Evolutionary conservation across 1,140 invertebrate species (phyloP).

Genomic region (Meloidogyne hapla): DNA sequence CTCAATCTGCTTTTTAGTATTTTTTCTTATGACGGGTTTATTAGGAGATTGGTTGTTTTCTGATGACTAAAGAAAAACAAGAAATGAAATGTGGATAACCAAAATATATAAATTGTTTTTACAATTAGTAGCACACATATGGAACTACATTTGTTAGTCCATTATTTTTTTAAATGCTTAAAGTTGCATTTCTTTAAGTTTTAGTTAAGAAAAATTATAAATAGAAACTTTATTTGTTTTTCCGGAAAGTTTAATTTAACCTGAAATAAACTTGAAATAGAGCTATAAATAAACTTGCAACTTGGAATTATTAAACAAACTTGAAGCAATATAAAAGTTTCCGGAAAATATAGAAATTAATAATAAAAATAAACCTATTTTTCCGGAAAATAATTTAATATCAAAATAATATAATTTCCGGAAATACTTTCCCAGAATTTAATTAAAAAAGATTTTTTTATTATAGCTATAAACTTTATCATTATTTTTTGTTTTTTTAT

Average conservation of each 20-base stretch:
- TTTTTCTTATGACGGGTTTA: neutral
- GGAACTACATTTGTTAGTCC: neutral
- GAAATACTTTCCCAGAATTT: neutral
- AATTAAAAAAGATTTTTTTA: neutral
- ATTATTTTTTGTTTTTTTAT: neutral
- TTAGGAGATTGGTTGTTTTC: neutral
- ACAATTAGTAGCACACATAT: neutral
- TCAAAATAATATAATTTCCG: no score
- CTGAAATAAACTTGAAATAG: no score
- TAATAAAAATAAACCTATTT: no score
- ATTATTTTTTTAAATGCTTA: neutral
- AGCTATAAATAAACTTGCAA: neutral
- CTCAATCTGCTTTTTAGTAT: neutral
- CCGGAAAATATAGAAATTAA: no score
- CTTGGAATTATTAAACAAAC: neutral
- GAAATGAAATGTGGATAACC: neutral
- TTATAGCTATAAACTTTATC: neutral
- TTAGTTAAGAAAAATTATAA: no score
- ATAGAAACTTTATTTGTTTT: no score
- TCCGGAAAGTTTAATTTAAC: no score
- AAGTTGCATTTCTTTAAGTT: neutral
- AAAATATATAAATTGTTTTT: neutral
- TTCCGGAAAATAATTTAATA: no score
- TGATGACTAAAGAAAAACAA: neutral
- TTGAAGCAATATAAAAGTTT: neutral